These are phyloP conservation scores for Intellagama lesueurii DNA, from an alignment of 2,797 vertebrate genomes.

Conservation along the genomic window DNA sequence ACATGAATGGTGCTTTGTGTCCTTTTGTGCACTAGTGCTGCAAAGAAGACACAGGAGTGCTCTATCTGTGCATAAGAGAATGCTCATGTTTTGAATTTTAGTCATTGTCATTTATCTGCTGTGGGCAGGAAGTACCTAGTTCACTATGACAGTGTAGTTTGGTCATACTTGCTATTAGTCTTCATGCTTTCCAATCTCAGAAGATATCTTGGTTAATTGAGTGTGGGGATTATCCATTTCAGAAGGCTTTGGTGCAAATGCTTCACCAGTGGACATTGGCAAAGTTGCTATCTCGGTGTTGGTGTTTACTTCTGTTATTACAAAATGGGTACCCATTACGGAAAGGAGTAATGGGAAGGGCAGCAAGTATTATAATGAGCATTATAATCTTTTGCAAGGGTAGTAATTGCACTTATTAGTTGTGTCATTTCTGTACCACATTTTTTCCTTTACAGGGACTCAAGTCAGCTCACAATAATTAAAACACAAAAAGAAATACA, in stretches of 20 bases:
- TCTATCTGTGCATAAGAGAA: too few species aligned
- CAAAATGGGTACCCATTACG: background rate
- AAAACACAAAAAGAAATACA: too few species aligned
- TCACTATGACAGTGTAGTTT: background rate
- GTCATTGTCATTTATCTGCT: background rate
- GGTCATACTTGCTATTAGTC: background rate
- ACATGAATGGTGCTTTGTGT: background rate
- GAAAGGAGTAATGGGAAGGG: background rate
- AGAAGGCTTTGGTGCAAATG: background rate
- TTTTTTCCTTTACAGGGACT: too few species aligned
- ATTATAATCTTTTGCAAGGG: background rate
- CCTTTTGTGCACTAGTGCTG: too few species aligned
- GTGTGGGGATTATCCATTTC: background rate
- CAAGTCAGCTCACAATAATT: too few species aligned
- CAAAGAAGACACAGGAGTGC: too few species aligned
- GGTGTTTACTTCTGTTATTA: background rate
- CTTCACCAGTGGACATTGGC: background rate
- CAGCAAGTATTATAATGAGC: background rate
- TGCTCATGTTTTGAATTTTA: background rate
- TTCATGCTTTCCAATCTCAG: background rate
- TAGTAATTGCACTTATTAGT: too few species aligned
- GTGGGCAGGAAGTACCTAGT: background rate
- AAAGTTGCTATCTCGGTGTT: background rate
- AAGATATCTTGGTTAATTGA: background rate
- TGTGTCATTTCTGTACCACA: too few species aligned